phyloP scores from a whole-genome alignment of 2,797 vertebrate species.

The Discoglossus pictus region DNA sequence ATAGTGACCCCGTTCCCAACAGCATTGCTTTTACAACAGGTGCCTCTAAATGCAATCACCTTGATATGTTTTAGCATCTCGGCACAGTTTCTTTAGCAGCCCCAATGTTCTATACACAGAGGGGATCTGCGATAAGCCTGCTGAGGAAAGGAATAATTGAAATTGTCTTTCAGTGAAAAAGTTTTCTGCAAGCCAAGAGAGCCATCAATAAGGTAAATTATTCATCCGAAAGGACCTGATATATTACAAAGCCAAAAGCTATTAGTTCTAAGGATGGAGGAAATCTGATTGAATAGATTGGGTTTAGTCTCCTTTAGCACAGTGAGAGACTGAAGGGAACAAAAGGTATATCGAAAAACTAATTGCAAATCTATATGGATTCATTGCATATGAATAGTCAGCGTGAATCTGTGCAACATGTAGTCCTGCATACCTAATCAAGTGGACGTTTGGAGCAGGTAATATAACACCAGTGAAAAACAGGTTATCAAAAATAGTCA shows the following conservation, averaged over 20 bases:
- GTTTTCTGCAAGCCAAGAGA: constrained; percentile 42
- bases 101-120: constrained; percentile 12
- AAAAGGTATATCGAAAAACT: constrained; percentile 22
- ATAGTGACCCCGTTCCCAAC: constrained; percentile 49
- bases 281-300: constrained; percentile 28
- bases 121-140: constrained; percentile 30
- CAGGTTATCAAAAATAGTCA: no score
- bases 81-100: constrained; percentile 20
- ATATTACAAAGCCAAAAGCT: constrained; percentile 38
- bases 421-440: constrained; percentile 2
- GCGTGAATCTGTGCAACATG: constrained; percentile 21
- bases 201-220: constrained; percentile 43
- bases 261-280: constrained; percentile 32
- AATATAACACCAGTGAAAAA: no score
- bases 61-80: constrained; percentile 48
- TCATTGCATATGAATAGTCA: neutral
- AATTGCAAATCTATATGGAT: constrained; percentile 29
- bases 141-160: constrained; percentile 47
- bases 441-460: no score
- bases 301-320: constrained; percentile 7
- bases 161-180: constrained; percentile 42
- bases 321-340: constrained; percentile 19
- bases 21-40: constrained; percentile 29
- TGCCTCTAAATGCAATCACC: neutral
- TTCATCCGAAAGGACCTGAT: constrained; percentile 42